Base-by-base conservation (phyloP, 2,113 vertebrate genomes). In the Erythrocercus mccallii region DNA sequence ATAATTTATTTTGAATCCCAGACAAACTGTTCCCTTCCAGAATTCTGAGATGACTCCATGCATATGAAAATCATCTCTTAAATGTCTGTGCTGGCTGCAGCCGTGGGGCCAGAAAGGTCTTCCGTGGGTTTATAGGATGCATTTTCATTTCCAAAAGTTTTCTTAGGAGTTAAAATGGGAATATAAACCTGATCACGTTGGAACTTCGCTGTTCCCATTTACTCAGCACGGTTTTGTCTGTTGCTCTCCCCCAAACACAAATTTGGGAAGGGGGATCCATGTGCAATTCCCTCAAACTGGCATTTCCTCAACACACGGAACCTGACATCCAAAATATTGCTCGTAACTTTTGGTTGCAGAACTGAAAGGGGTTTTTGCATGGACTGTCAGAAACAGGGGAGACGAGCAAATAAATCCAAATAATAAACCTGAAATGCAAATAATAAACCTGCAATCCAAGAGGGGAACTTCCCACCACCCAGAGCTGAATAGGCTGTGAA, bases 1-100 rank as follows among this genome's bases (percentile, higher is more conserved):
- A 95, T 95, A 94, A 94, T 96, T 95, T 94, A 94, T 97, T 93
- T 74, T 53, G 88, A 90, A 47, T 92, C 69, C 82, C 86, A 97
- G 74, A 94, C 76, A 83, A 92, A 86, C 40, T 28, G 53, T 66
- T 95, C 89, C 70, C 35, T 86, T 94, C 89, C 92, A 95, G 95
- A 85, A 96, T 70, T 57, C 68, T 40, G 25, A 87, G 89, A 86
- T 58, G 88, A 77, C 78, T 80, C 79, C 60, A 61, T 30, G 45
- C 83, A 54, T 51, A 74, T 74, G 71, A 95, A 87, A 90, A 23
- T 44, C 50, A 93, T 81, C 82, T 60, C 66, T 57, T 37, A 37
- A 93, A 87, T 1, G 6, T 1, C 22, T 42, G 30, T 3, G 15
- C 77, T 50, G 13, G 42, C 53, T 60, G 71, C 6, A 66, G 93